Conservation (phyloP, 2,113 vertebrate genomes). For the Sciurus niger region DNA sequence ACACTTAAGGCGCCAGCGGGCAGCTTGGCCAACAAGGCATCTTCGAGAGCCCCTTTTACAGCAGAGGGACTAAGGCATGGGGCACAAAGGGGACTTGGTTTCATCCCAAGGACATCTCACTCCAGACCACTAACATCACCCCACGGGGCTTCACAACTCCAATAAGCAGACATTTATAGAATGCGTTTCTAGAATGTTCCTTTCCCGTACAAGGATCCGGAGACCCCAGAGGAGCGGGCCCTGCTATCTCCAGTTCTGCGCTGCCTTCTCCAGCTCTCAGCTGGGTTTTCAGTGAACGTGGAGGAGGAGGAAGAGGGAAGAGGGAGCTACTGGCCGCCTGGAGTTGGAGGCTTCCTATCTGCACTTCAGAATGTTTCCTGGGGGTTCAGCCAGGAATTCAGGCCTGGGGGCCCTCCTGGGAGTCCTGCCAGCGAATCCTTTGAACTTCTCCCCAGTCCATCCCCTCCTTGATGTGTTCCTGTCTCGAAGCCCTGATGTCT, state of each 20-base stretch:
- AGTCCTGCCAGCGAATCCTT: slow-evolving; percentile 71
- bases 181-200: background rate
- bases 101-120: background rate
- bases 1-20: background rate
- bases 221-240: background rate
- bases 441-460: slow-evolving; percentile 57
- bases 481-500: slow-evolving; percentile 34
- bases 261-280: background rate
- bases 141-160: background rate
- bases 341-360: slow-evolving; percentile 46
- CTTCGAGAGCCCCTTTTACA: background rate
- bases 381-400: slow-evolving; percentile 71
- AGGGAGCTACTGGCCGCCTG: background rate
- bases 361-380: slow-evolving; percentile 71
- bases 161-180: background rate
- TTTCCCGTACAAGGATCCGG: background rate
- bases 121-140: background rate
- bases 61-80: background rate
- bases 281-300: background rate
- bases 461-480: slow-evolving; percentile 52
- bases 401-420: slow-evolving; percentile 68
- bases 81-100: background rate
- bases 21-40: background rate
- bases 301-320: background rate
- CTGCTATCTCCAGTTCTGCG: background rate